Conservation (phyloP, 2,113 vertebrate species). For the Telmatochromis sp. region DNA sequence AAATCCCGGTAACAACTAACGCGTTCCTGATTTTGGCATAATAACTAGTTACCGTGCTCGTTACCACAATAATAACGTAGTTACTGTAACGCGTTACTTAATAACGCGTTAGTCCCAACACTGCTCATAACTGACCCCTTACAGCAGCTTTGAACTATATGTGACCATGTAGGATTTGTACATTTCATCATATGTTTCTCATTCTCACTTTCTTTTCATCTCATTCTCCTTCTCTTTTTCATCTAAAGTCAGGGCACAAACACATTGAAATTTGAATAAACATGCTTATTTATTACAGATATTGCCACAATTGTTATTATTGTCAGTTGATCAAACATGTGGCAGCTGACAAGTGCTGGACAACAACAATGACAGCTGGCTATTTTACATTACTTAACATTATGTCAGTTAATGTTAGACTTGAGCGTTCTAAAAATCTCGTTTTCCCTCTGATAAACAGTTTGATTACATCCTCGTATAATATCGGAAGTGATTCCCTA, state of each 20-base stretch:
- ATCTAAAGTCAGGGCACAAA: background rate
- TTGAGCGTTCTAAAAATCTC: background rate
- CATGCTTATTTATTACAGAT: background rate
- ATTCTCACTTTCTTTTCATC: background rate
- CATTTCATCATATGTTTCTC: background rate
- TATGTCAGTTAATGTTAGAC: background rate
- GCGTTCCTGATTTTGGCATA: background rate
- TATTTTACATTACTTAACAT: background rate
- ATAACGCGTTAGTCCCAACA: background rate
- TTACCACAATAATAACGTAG: background rate
- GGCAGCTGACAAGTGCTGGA: background rate
- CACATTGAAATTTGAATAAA: background rate
- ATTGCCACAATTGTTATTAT: background rate
- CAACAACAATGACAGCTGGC: background rate
- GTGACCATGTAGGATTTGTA: background rate
- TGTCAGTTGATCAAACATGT: background rate
- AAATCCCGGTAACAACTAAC: background rate
- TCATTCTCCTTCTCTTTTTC: background rate
- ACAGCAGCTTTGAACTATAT: background rate
- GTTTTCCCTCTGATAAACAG: background rate
- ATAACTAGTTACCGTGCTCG: background rate
- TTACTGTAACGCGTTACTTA: background rate
- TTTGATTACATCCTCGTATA: background rate
- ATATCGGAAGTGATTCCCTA: background rate
- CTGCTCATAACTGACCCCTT: background rate